A percentile compares a stretch with the other conserved stretches of the same genome.
Evolutionary conservation across 2,797 vertebrate species (phyloP).

Genomic region (Acrocephalus scirpaceus): DNA sequence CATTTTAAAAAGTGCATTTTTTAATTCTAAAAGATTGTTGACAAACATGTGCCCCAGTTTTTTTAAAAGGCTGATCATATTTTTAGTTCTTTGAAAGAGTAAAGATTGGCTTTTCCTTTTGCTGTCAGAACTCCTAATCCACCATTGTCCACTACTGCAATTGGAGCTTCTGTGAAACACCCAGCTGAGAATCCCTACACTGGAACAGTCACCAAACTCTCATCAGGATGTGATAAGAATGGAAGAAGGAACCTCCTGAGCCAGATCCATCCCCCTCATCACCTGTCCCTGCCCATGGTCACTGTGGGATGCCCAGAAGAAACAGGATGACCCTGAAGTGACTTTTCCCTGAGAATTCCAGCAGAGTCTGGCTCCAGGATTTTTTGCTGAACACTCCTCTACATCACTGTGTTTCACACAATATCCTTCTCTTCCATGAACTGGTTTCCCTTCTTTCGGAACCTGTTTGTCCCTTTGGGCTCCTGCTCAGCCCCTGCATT

Average conservation of each 20-base stretch:
- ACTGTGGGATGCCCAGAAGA: neutral
- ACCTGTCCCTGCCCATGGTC: neutral
- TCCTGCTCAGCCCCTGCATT: neutral
- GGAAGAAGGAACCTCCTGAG: neutral
- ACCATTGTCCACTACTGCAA: neutral
- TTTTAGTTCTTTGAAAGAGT: neutral
- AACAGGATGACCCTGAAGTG: neutral
- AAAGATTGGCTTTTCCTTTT: neutral
- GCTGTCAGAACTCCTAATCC: neutral
- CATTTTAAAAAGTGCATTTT: neutral
- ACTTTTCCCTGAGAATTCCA: neutral
- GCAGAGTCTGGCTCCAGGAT: neutral
- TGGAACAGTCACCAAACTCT: neutral
- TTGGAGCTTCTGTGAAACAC: neutral
- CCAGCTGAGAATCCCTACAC: neutral
- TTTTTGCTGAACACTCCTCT: neutral
- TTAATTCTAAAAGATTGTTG: conserved; percentile 1
- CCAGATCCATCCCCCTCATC: neutral
- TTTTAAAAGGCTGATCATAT: neutral
- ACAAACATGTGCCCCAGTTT: neutral
- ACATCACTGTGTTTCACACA: neutral
- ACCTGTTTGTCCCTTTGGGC: neutral
- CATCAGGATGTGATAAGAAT: neutral
- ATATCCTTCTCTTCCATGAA: neutral
- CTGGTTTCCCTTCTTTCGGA: neutral